Percentiles rank a stretch among this genome's conserved stretches.
Evolutionary conservation across 2,888 invertebrate genomes (phyloP).

Genomic region (Lymantria monacha): DNA sequence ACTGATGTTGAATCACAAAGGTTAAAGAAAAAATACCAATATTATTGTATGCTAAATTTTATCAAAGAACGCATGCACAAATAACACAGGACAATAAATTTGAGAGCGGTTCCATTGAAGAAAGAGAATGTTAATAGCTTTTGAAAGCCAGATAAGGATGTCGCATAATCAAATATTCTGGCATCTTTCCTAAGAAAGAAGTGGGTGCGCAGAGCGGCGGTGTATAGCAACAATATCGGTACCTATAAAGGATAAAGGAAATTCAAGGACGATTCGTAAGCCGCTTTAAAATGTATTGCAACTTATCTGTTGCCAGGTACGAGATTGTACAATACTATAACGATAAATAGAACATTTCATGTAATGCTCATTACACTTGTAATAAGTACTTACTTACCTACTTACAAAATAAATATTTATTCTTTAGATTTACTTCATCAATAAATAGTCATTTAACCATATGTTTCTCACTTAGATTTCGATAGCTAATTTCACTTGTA

Average conservation of each 20-base stretch:
- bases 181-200: conserved; percentile 67
- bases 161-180: conserved; percentile 74
- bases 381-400: too few species aligned
- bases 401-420: too few species aligned
- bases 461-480: too few species aligned
- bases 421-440: too few species aligned
- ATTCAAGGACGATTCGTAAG: conserved; percentile 66
- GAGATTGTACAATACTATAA: conserved; percentile 23
- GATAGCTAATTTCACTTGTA: too few species aligned
- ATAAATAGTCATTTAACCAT: too few species aligned
- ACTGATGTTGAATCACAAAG: conserved; percentile 13
- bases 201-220: conserved; percentile 50
- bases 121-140: conserved; percentile 61
- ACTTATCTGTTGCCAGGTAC: conserved; percentile 51
- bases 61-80: conserved; percentile 38
- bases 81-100: conserved; percentile 47
- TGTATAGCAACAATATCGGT: conserved; percentile 73
- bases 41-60: conserved; percentile 35
- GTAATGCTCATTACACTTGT: too few species aligned
- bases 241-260: conserved; percentile 70
- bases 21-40: conserved; percentile 20
- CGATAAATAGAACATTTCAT: conserved; percentile 7
- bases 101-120: conserved; percentile 47
- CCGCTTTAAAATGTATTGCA: conserved; percentile 53
- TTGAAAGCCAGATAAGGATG: conserved; percentile 67